Evolutionary conservation across 1,140 invertebrate genomes (phyloP).

Genomic region (Campodea augens): DNA sequence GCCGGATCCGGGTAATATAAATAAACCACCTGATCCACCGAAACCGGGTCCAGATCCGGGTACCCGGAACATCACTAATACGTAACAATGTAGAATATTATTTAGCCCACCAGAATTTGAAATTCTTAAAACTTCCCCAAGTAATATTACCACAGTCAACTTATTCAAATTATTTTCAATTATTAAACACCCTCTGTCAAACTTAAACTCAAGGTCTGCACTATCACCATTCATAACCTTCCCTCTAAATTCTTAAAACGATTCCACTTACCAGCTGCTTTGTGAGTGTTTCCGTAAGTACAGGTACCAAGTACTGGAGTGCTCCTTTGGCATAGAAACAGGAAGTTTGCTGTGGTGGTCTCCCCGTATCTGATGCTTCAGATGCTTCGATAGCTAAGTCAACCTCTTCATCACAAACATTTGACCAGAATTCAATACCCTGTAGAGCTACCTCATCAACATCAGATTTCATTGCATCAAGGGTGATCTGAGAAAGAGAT

Average conservation of each 20-base stretch:
- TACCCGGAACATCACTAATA: no score
- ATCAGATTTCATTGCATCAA: slow-evolving; percentile 96
- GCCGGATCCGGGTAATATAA: no score
- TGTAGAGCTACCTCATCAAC: slow-evolving; percentile 90
- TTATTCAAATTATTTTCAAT: no score
- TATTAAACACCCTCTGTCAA: no score
- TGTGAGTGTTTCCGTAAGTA: slow-evolving; percentile 81
- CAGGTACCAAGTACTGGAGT: slow-evolving; percentile 81
- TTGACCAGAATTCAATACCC: slow-evolving; percentile 99
- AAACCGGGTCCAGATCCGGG: no score
- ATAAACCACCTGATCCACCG: no score
- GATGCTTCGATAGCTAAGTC: slow-evolving; percentile 86
- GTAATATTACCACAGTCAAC: no score
- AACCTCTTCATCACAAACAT: slow-evolving; percentile 97
- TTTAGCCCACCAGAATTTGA: no score
- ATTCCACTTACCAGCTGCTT: slow-evolving; percentile 82
- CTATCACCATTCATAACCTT: no score
- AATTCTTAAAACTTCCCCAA: no score
- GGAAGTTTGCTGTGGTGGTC: slow-evolving; percentile 74
- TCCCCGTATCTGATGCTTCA: slow-evolving; percentile 78
- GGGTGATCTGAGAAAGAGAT: slow-evolving; percentile 49
- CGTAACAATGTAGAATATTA: no score
- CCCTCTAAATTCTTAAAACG: slow-evolving; percentile 96
- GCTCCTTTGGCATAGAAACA: slow-evolving; percentile 91
- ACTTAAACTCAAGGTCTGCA: no score